phyloP scores from a whole-genome alignment of 1,140 invertebrate genomes.

The Limonius californicus region DNA sequence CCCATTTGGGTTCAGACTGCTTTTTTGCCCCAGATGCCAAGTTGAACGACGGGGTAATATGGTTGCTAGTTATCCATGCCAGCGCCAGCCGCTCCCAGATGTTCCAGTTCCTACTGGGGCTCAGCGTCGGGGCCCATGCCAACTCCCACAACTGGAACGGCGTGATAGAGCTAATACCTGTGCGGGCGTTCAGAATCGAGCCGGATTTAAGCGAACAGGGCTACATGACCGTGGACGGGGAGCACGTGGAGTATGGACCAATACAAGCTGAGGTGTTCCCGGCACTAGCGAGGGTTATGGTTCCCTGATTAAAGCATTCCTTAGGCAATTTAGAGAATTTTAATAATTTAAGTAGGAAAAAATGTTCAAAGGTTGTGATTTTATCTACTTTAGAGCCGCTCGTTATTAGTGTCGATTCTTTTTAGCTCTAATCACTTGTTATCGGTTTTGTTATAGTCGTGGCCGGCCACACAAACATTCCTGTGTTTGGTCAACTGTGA shows the following conservation, averaged over 20 bases:
- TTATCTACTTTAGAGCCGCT: constrained; percentile 37
- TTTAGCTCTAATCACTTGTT: too few relatives aligned
- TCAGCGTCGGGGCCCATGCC: constrained; percentile 71
- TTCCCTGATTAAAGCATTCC: constrained; percentile 53
- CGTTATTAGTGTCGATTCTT: neutral
- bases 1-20: constrained; percentile 81
- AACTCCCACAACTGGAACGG: constrained; percentile 43
- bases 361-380: constrained; percentile 40
- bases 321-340: constrained; percentile 12
- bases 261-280: constrained; percentile 86
- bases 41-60: constrained; percentile 86
- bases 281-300: constrained; percentile 71
- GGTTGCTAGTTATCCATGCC: constrained; percentile 77
- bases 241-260: constrained; percentile 78
- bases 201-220: constrained; percentile 65
- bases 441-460: too few relatives aligned
- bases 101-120: constrained; percentile 72
- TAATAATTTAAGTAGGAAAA: constrained; percentile 26
- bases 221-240: constrained; percentile 87
- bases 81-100: constrained; percentile 73
- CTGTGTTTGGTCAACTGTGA: too few relatives aligned
- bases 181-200: constrained; percentile 84
- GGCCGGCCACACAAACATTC: too few relatives aligned
- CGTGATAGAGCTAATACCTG: constrained; percentile 66
- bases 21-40: constrained; percentile 79